Base-by-base conservation (phyloP, 2,888 invertebrate species). In the Dynastes tityus region DNA sequence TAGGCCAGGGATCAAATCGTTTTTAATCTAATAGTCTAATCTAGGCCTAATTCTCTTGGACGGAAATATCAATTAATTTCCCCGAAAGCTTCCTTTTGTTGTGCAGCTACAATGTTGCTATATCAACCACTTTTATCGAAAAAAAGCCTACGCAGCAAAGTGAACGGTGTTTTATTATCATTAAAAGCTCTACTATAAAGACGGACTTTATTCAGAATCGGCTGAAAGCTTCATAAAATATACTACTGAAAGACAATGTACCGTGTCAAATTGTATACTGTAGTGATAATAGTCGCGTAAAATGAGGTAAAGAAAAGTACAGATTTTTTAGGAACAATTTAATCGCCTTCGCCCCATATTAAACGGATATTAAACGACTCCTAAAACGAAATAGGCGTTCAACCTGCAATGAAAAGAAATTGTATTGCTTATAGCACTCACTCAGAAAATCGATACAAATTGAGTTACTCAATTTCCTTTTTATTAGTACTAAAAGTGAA, bases 401-500 rank as follows among this genome's bases (percentile, higher is more conserved):
- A 67, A 16, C 67, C 45, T 45, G 40, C 16, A 67, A 67, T 67
- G 22, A 45, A 67, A 67, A 67, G 67, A 27, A 67, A 45, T 67
- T 67, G 67, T 16, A 45, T 6, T 67, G 45, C 16, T 67, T 67
- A 67, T 67, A 45, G 67, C 67, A 40, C 11, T 40, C 67, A 67
- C 67, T 67, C 40, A 45, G 45, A 67, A 67, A 67, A 67, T 67
- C 67, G 11, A 67, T 67, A 67, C 67, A 67, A 67, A 67, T 67
- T 67, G 67, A 40, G 67, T 67, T 67, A 67, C 67, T 40, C 67
- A 67, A 67, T 67, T 67, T 45, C 67, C 40, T 55, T 67, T 67
- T 67, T 67, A 67, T 67, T 67, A 67, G 67, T 67, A 67, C 67
- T 67, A 67, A 67, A 67, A 67, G 67, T 67, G 67, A 67, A 67